These are phyloP conservation scores for Netelia melanura DNA, from an alignment of 2,888 invertebrate species.

Conservation along the genomic window DNA sequence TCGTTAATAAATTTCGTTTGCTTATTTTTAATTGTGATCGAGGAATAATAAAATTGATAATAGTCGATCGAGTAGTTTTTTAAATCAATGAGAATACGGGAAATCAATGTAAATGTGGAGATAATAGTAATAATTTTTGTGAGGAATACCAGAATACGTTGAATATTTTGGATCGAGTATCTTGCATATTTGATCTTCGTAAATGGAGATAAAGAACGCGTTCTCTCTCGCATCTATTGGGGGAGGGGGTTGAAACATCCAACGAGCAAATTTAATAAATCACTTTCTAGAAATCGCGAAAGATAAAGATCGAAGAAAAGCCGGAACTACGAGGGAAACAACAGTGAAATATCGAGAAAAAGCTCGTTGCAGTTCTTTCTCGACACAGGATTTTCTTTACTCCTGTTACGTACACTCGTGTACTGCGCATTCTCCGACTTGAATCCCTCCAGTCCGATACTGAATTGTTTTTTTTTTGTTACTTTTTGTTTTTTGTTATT, in stretches of 20 bases:
- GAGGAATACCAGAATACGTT: neutral
- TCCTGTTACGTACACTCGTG: neutral
- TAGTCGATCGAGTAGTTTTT: constrained; percentile 1
- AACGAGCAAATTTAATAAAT: neutral
- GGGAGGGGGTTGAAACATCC: neutral
- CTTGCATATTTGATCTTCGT: neutral
- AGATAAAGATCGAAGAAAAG: constrained; percentile 1
- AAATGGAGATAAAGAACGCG: neutral
- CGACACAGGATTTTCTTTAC: neutral
- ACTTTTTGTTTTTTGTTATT: neutral
- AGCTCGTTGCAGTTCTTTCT: neutral
- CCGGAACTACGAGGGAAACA: neutral
- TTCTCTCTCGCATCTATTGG: neutral
- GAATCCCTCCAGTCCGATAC: neutral
- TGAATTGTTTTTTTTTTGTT: neutral
- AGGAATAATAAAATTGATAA: neutral
- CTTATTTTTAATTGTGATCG: neutral
- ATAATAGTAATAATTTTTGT: neutral
- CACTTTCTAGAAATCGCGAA: neutral
- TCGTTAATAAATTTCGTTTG: neutral
- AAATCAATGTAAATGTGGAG: neutral
- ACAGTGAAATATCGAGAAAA: neutral
- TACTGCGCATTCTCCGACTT: neutral
- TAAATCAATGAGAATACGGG: neutral
- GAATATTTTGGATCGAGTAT: neutral